Conservation (phyloP, 1,140 invertebrate genomes). For the Aphaenogaster ashmeadi region DNA sequence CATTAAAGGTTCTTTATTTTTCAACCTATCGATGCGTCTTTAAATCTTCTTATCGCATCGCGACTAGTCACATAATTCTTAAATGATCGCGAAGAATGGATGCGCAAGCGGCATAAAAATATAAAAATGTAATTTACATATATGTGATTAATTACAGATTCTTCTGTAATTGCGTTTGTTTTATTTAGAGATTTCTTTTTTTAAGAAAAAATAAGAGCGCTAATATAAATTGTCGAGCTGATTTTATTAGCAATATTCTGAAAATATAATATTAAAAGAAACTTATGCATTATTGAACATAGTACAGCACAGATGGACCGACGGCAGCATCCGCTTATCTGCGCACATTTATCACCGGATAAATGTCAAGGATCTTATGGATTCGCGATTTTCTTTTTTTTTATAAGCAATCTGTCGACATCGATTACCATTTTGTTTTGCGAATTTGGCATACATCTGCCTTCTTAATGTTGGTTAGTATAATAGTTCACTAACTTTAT, state of each 20-base stretch:
- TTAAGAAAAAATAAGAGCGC: background rate
- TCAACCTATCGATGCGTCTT: background rate
- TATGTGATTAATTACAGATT: background rate
- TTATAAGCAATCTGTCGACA: background rate
- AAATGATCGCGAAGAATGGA: background rate
- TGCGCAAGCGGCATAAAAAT: background rate
- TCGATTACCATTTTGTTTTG: background rate
- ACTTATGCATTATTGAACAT: background rate
- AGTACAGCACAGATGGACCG: background rate
- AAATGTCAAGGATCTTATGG: slow-evolving; percentile 16
- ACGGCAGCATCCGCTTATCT: background rate
- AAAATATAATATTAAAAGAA: background rate
- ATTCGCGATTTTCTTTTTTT: background rate
- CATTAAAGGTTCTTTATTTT: background rate
- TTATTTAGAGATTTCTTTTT: background rate
- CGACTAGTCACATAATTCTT: background rate
- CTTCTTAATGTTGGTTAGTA: background rate
- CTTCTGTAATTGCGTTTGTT: background rate
- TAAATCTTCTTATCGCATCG: background rate
- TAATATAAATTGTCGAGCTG: no score
- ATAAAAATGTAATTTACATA: background rate
- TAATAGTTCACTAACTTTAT: background rate
- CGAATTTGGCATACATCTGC: background rate
- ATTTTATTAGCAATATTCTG: background rate
- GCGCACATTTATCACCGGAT: background rate